Evolutionary conservation across 2,113 vertebrate species (phyloP).

Genomic region (Morone chrysops): DNA sequence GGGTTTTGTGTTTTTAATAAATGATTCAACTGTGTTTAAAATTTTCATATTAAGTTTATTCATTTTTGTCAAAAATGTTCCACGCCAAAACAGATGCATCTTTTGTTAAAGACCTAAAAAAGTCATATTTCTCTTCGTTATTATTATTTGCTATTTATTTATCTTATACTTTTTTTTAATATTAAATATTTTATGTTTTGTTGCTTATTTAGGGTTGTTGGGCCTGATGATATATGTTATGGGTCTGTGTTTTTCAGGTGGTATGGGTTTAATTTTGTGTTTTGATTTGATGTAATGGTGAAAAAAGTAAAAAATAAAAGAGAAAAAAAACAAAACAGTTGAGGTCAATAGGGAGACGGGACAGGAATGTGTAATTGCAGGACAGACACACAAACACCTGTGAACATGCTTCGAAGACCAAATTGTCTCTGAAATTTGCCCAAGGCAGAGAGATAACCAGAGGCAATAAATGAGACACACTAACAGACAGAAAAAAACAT

Average conservation of each 20-base stretch:
- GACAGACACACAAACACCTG: not conserved
- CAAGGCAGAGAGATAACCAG: slow-evolving; percentile 11
- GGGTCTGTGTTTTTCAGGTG: too few relatives aligned
- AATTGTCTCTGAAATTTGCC: not conserved
- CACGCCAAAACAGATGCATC: not conserved
- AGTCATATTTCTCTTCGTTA: too few relatives aligned
- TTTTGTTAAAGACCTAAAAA: not conserved
- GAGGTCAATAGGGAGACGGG: not conserved
- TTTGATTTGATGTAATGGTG: too few relatives aligned
- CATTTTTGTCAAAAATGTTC: not conserved
- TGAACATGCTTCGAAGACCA: not conserved
- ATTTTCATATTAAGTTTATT: not conserved
- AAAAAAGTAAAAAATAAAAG: too few relatives aligned
- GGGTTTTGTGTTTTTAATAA: not conserved
- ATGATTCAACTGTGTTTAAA: not conserved
- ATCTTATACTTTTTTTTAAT: too few relatives aligned
- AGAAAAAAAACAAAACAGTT: too few relatives aligned
- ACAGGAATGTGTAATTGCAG: not conserved
- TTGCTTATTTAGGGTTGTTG: too few relatives aligned
- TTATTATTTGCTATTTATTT: too few relatives aligned
- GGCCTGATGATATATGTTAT: too few relatives aligned
- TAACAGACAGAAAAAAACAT: not conserved
- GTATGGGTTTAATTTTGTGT: too few relatives aligned
- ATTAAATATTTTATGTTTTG: too few relatives aligned
- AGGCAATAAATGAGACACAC: not conserved